Base-by-base conservation (phyloP, 2,113 vertebrate species). In the Mola mola region DNA sequence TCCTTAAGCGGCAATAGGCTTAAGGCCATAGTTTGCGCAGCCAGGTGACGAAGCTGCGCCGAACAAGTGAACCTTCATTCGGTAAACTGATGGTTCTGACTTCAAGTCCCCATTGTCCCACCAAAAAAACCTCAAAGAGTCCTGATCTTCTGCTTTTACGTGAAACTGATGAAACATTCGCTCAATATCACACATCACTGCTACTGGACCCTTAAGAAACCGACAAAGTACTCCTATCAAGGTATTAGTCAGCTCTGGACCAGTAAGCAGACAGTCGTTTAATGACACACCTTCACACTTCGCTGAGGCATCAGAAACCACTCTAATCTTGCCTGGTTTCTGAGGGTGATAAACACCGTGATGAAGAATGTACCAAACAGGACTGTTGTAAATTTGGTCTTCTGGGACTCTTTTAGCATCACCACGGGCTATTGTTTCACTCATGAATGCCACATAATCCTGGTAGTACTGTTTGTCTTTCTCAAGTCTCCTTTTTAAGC, bases 381-480 rank as follows among this genome's bases (percentile, higher is more conserved):
- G 5, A 1, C 25, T 5, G 5, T 26, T 48, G 11, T 15, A 4
- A 0, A 26, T n/a, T 47, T 61, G 33, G 4, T 3, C 1, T n/a
- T 42, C n/a, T 26, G 57, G 42, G 10, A 48, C 43, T 12, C 10
- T 48, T n/a, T 61, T 43, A 5, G 43, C 58, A 15, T 61, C 42
- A 2, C n/a, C 43, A 2, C 22, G 6, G 2, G 21, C 6, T 5
- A 38, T 38, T 0, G 37, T 38, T 21, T 73, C 56, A 2, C 52
- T 20, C 75, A 63, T 63, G 7, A 78, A 66, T 8, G 31, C 10
- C 15, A 29, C 42, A 29, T 66, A 71, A n/a, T n/a, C n/a, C n/a
- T n/a, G n/a, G 16, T 21, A 44, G 41, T 72, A 78, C 8, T 44
- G 36, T 6, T 72, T 16, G 8, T 53, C 49, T 31, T n/a, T n/a